Conservation (phyloP, 2,113 vertebrate genomes). For the Pseudorectes ferrugineus region DNA sequence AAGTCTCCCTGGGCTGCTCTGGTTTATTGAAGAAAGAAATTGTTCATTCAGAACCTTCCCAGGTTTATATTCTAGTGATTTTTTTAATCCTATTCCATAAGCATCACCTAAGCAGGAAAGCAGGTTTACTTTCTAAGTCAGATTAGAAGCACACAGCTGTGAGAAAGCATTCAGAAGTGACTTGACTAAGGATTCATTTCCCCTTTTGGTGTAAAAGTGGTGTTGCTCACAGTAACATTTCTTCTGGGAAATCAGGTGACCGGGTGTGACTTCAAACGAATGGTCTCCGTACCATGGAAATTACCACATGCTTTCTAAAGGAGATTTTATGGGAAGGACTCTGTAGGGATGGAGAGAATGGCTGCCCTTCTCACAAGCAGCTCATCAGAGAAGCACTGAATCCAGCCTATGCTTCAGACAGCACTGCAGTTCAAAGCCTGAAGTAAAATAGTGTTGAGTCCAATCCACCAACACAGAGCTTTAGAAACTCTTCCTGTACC, state of each 20-base stretch:
- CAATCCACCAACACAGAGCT: background rate
- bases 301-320: background rate
- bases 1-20: background rate
- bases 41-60: fast-evolving
- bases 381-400: background rate
- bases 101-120: background rate
- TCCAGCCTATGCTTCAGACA: background rate
- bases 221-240: background rate
- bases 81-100: background rate
- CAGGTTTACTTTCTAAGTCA: background rate
- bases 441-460: background rate
- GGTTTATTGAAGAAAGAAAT: background rate
- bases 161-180: background rate
- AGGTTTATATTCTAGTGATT: background rate
- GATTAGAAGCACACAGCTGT: background rate
- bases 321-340: background rate
- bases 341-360: background rate
- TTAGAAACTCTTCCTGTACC: background rate
- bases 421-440: background rate
- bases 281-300: background rate
- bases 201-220: background rate
- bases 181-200: background rate
- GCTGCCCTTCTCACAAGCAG: fast-evolving
- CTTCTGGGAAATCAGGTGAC: background rate
- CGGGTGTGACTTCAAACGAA: background rate